A percentile compares a stretch with the other conserved stretches of the same genome.
Conservation (phyloP, 2,113 vertebrate species). For the Nanorana parkeri region DNA sequence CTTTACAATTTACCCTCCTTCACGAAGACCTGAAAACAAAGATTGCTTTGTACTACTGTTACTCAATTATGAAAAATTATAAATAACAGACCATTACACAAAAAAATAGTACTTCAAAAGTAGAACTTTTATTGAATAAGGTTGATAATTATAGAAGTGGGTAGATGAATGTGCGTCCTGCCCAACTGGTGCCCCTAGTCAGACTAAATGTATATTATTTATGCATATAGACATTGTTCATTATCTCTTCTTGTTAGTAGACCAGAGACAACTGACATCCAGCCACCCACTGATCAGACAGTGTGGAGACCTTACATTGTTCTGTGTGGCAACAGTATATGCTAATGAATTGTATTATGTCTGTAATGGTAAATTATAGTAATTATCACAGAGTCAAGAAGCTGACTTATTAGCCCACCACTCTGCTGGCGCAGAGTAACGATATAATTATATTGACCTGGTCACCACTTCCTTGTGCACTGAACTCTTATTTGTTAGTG, state of each 20-base stretch:
- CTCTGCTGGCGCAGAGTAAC: not conserved
- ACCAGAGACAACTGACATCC: not conserved
- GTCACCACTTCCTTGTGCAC: not conserved
- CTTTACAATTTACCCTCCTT: too few relatives aligned
- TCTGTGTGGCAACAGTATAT: not conserved
- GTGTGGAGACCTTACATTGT: not conserved
- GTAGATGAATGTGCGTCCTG: too few relatives aligned
- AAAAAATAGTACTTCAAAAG: not conserved
- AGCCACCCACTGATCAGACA: not conserved
- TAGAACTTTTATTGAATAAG: too few relatives aligned
- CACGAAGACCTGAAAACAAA: too few relatives aligned
- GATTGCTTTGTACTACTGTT: not conserved
- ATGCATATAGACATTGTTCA: not conserved
- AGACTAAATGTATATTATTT: too few relatives aligned
- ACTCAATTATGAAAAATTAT: too few relatives aligned
- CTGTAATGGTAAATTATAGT: not conserved
- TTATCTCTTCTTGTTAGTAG: not conserved
- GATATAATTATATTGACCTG: not conserved
- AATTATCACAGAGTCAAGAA: slow-evolving; percentile 3
- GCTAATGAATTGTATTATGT: slow-evolving; percentile 12
- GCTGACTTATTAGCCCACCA: not conserved
- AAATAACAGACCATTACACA: too few relatives aligned
- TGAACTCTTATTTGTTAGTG: not conserved
- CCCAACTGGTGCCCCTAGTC: too few relatives aligned
- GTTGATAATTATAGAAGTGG: too few relatives aligned